Conservation (phyloP, 2,113 vertebrate genomes). For the Psophia crepitans region DNA sequence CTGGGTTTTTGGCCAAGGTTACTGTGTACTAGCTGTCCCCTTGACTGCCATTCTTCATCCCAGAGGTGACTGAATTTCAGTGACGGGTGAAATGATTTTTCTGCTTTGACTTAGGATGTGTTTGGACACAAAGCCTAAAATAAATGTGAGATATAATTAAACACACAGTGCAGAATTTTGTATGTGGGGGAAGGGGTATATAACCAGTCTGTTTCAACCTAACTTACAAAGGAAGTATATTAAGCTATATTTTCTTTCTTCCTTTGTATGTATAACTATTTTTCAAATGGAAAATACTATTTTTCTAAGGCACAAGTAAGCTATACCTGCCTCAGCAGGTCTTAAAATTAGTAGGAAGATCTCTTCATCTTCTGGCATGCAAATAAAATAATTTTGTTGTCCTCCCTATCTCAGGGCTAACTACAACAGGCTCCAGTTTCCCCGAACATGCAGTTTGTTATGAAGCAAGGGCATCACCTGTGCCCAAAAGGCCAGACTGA, state of each 20-base stretch:
- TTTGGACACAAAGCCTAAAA: slow-evolving; percentile 1
- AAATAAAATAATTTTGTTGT: background rate
- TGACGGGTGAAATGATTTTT: slow-evolving; percentile 31
- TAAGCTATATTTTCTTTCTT: background rate
- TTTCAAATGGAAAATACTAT: background rate
- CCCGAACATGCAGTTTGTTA: background rate
- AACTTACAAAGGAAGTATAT: background rate
- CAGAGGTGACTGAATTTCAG: slow-evolving; percentile 47
- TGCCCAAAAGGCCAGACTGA: background rate
- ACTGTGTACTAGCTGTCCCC: slow-evolving; percentile 17
- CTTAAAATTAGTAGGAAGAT: background rate
- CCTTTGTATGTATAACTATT: background rate
- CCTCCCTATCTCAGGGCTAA: background rate
- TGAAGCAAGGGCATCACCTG: background rate
- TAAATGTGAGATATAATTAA: slow-evolving; percentile 24
- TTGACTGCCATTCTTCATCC: slow-evolving; percentile 33
- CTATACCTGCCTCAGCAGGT: background rate
- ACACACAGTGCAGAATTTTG: background rate
- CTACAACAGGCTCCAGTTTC: background rate
- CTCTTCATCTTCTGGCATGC: background rate
- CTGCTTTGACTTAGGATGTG: background rate
- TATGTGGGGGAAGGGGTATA: background rate
- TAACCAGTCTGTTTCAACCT: background rate
- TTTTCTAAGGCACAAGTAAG: background rate
- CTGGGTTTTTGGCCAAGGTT: slow-evolving; percentile 56